These are phyloP conservation scores for Smutsia gigantea DNA, from an alignment of 2,797 vertebrate genomes.

Conservation along the genomic window DNA sequence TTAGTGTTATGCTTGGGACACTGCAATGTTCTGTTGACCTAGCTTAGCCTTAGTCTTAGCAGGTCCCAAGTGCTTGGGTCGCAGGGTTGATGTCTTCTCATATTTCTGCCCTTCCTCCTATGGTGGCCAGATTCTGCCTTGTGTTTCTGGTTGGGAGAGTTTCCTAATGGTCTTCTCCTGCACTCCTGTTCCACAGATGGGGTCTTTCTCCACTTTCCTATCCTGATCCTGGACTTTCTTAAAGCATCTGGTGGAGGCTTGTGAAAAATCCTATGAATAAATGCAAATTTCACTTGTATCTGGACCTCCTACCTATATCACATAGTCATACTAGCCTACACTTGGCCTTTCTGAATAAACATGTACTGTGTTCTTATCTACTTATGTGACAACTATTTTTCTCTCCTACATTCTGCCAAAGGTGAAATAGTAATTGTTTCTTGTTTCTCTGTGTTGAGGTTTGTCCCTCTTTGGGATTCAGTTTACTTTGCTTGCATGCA, in stretches of 20 bases:
- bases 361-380: neutral
- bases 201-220: neutral
- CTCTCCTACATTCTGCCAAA: neutral
- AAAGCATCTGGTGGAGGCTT: neutral
- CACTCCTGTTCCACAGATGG: neutral
- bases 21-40: neutral
- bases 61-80: neutral
- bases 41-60: neutral
- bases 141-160: neutral
- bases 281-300: neutral
- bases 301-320: neutral
- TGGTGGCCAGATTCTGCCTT: neutral
- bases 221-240: neutral
- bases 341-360: neutral
- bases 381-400: neutral
- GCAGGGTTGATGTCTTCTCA: neutral
- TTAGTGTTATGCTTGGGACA: neutral
- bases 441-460: neutral
- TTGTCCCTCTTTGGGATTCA: slow-evolving; percentile 16
- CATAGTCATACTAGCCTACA: neutral
- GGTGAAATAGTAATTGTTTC: neutral
- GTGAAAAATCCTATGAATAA: neutral
- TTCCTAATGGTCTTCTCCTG: neutral
- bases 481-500: slow-evolving; percentile 14
- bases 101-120: neutral